Percentiles rank a stretch among this genome's conserved stretches.
Evolutionary conservation across 2,797 vertebrate species (phyloP).

Genomic region (Lacerta bilineata): DNA sequence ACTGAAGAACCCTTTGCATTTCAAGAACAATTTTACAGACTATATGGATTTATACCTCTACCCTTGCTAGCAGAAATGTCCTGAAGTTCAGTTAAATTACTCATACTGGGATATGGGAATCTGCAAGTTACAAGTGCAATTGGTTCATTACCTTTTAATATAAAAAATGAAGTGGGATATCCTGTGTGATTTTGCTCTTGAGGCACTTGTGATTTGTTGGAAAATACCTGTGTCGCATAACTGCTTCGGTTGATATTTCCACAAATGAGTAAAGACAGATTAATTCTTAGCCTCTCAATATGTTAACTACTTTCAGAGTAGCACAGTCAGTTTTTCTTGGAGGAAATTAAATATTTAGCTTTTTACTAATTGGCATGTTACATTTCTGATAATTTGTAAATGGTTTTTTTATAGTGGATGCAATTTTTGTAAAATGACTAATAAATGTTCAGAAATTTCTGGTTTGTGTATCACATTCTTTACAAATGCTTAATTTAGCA

Average conservation of each 20-base stretch:
- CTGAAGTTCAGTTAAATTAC: neutral
- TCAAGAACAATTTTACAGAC: neutral
- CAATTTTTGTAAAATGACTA: constrained; percentile 2
- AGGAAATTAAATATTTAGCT: neutral
- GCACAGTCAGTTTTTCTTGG: neutral
- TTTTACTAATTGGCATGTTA: neutral
- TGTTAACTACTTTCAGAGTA: constrained; percentile 24
- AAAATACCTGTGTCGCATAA: neutral
- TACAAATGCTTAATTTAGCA: neutral
- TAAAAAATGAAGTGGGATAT: neutral
- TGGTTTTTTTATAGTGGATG: neutral
- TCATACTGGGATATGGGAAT: neutral
- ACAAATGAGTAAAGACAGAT: constrained; percentile 28
- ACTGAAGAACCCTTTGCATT: neutral
- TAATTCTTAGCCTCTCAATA: constrained; percentile 42
- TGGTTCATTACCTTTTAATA: constrained; percentile 3
- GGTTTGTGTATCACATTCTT: neutral
- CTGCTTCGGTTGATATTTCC: constrained; percentile 27
- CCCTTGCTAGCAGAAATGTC: neutral
- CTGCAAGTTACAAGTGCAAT: neutral
- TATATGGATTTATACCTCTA: neutral
- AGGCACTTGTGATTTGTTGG: neutral
- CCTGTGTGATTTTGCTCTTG: neutral
- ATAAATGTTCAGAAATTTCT: constrained; percentile 2
- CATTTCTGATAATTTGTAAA: neutral